Evolutionary conservation across 2,113 vertebrate species (phyloP), one percentile per base, ranked within the genome.

Genomic region (Gymnarchus niloticus): DNA sequence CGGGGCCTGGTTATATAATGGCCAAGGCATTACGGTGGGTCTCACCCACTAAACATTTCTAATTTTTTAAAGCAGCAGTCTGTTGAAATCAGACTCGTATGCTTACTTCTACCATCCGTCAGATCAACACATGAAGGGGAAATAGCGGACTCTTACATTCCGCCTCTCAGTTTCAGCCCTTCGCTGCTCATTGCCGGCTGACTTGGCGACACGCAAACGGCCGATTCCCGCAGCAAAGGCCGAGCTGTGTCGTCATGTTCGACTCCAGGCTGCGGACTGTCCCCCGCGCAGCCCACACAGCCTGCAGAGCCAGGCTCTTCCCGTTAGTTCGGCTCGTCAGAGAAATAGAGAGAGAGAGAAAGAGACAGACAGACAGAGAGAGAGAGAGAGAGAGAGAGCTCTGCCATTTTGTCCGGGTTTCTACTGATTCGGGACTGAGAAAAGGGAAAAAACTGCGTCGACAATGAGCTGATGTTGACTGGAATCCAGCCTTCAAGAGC

Each of bases 391-490:
- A 51, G 80, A 33, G 80, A 54, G 51, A 91, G 48, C 76, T 91
- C 94, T 95, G 94, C 94, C 94, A 95, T 95, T 94, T 95, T 95
- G 94, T 92, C 87, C 59, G 61, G 44, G 28, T 54, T 82, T 17
- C 80, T 81, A 48, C 69, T 33, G 84, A 73, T 33, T 56, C 49
- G 49, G 33, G 33, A 81, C 37, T 49, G 12, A 81, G 85, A 49
- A 51, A 81, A 86, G 76, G 77, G 46, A 23, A 46, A 52, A 41
- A 81, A 37, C 76, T 82, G 56, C 56, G 17, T 86, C 85, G 19
- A 88, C 78, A 83, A 93, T 93, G 93, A 88, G 85, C 85, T 83
- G 88, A 88, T 80, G 44, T n/a, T 56, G 6, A 59, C 49, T 19
- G n/a, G 56, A 5, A 46, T 28, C 0, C 76, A 48, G 76, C 33